Percentiles rank a stretch among this genome's conserved stretches.
Evolutionary conservation across 2,888 invertebrate species (phyloP).

Genomic region (Melanostoma scalare): DNA sequence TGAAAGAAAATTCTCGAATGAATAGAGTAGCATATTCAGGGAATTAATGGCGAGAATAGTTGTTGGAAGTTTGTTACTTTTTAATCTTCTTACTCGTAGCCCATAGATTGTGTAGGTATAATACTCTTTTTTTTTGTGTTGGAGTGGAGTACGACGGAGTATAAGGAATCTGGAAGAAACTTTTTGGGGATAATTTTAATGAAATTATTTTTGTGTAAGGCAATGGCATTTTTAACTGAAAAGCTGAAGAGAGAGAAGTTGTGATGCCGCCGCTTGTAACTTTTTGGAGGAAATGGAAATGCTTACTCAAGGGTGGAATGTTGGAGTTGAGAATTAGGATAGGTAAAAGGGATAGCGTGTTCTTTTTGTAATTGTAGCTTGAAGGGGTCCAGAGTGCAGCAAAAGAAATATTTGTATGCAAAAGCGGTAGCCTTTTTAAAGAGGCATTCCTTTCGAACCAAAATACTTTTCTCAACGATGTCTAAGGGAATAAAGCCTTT

Average conservation of each 20-base stretch:
- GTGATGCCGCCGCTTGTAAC: too few species aligned
- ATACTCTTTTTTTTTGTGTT: background rate
- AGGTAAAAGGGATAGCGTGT: too few species aligned
- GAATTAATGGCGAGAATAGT: slow-evolving; percentile 65
- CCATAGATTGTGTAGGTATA: background rate
- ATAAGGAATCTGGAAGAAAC: slow-evolving; percentile 19
- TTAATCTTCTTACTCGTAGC: slow-evolving; percentile 23
- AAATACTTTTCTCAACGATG: too few species aligned
- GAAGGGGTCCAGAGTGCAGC: too few species aligned
- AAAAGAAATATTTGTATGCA: too few species aligned
- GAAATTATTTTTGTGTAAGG: slow-evolving; percentile 61
- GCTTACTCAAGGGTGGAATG: too few species aligned
- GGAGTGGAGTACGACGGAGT: background rate
- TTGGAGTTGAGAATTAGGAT: too few species aligned
- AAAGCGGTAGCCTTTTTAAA: too few species aligned
- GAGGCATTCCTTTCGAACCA: too few species aligned
- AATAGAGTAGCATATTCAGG: slow-evolving; percentile 49
- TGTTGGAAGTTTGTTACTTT: slow-evolving; percentile 63
- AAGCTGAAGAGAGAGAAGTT: background rate
- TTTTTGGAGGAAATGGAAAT: too few species aligned
- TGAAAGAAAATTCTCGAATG: slow-evolving; percentile 35
- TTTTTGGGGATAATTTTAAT: slow-evolving; percentile 63
- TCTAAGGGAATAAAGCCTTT: too few species aligned
- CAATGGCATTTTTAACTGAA: slow-evolving; percentile 45
- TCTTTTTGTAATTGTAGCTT: too few species aligned